Base-by-base conservation (phyloP, 2,113 vertebrate genomes). In the Tyto alba region DNA sequence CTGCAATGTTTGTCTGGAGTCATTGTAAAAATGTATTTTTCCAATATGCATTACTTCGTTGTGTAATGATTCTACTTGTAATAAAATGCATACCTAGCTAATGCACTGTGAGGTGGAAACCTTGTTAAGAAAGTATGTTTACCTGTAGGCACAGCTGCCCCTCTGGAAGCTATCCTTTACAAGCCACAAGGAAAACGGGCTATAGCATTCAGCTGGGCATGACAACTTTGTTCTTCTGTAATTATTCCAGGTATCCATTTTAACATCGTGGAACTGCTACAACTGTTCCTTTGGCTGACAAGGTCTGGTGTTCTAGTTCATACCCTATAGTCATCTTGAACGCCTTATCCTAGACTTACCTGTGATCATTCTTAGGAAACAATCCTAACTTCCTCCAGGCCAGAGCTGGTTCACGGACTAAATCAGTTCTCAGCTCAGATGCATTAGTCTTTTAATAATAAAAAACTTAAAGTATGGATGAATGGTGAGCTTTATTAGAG, bases 21-120 rank as follows among this genome's bases (percentile, higher is more conserved):
- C 32, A 19, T 62, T 97, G 97, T 97, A 97, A 96, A 98, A 97
- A 98, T 97, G 96, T 98, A 97, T 97, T 97, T 98, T 98, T 98
- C 93, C 95, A 96, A 97, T 95, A 97, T 62, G 95, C 97, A 93
- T 96, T 96, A 97, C 88, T 96, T 94, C 83, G 87, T 96, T 97
- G 96, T 98, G 97, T 98, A 98, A 98, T 59, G 71, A 95, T 89
- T 97, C 96, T 89, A 91, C 96, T 98, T 98, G 96, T 95, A 98
- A 97, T 98, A 98, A 98, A 98, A 97, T 52, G 47, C 89, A 67
- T 93, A 97, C 95, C 55, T 72, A 85, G 71, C 91, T 62, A 66
- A 85, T 73, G 77, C 83, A 85, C 16, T 0, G 0, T 47, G 73
- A 72, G 47, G 62, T 90, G 73, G 63, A 56, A 62, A 30, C 57